Evolutionary conservation across 92 coral and sea anemone genomes (phyloP), one percentile per base, ranked within the genome.

Genomic region (Porites lobata): DNA sequence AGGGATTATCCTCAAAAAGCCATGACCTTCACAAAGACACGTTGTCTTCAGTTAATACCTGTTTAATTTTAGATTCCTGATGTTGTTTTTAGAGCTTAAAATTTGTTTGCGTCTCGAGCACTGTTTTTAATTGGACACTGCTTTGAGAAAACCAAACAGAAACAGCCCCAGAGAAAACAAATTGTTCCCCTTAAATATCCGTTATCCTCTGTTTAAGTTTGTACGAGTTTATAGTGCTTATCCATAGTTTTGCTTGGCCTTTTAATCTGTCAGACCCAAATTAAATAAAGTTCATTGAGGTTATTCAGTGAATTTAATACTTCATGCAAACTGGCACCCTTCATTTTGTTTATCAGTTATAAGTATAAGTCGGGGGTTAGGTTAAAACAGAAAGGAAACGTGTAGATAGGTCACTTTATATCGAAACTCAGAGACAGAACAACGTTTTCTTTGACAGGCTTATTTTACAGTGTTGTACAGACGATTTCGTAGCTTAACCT

Each of bases 21-120:
- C 17, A 6, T 61, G 53, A 62, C 20, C 32, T 47, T 18, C 38
- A 73, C 79, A 84, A 84, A 84, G 80, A 29, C 26, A 64, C 53
- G 19, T 84, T 75, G 87, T 84, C 24, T 38, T 38, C 47, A 38
- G 47, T 38, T 38, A 38, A 38, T 73, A 59, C 51, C 61, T 20
- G 66, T 50, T 73, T 84, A 84, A 84, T 84, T 73, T 62, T 73
- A 74, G 79, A 75, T n/a, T 29, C 14, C 61, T 26, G 20, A 59
- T 83, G 87, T 83, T 83, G 87, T 72, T 72, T 74, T 84, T 62
- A 63, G 73, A 74, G 81, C 72, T 84, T 84, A 61, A 62, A 20
- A 12, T 12, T 70, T 69, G 86, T 57, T 74, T 58, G 24, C 59
- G 78, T 71, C 86, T 69, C 69, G 58, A 22, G 38, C n/a, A 70